Evolutionary conservation across 2,888 invertebrate genomes (phyloP).

Genomic region (Gandaritis pyraliata): DNA sequence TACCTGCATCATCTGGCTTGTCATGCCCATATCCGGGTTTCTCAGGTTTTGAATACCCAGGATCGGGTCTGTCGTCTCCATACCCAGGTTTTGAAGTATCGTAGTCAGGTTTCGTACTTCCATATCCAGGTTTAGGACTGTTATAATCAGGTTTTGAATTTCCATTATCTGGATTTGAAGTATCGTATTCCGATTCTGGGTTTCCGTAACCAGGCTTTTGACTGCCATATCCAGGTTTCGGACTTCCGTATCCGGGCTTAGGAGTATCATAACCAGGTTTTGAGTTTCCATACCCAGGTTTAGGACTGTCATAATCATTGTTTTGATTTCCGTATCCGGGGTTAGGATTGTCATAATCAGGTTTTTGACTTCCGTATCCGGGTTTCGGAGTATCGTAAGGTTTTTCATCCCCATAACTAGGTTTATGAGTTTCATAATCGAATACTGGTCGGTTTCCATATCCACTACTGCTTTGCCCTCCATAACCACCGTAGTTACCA

Average conservation of each 20-base stretch:
- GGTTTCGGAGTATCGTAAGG: constrained; percentile 23
- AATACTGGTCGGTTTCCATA: constrained; percentile 28
- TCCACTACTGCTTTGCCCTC: constrained; percentile 23
- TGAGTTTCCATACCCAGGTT: constrained; percentile 29
- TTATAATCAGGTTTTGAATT: constrained; percentile 8
- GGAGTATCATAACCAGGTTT: constrained; percentile 21
- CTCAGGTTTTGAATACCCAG: constrained; percentile 29
- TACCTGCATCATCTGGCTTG: constrained; percentile 30
- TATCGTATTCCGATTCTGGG: constrained; percentile 26
- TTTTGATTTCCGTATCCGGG: constrained; percentile 29
- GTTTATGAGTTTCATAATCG: constrained; percentile 27
- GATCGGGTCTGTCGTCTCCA: constrained; percentile 25
- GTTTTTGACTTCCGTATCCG: constrained; percentile 33
- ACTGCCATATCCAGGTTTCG: constrained; percentile 16
- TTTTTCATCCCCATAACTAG: constrained; percentile 30
- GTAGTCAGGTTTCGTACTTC: constrained; percentile 5
- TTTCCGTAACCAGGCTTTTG: constrained; percentile 33
- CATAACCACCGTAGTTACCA: constrained; percentile 11
- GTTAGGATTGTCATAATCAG: constrained; percentile 27
- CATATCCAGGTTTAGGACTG: constrained; percentile 26
- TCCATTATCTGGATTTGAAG: constrained; percentile 19
- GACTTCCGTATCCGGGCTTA: constrained; percentile 29
- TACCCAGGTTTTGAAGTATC: constrained; percentile 23
- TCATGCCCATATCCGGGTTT: constrained; percentile 30
- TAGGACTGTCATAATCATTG: constrained; percentile 18